Base-by-base conservation (phyloP, 2,797 vertebrate genomes). In the Notolepis coatsorum region DNA sequence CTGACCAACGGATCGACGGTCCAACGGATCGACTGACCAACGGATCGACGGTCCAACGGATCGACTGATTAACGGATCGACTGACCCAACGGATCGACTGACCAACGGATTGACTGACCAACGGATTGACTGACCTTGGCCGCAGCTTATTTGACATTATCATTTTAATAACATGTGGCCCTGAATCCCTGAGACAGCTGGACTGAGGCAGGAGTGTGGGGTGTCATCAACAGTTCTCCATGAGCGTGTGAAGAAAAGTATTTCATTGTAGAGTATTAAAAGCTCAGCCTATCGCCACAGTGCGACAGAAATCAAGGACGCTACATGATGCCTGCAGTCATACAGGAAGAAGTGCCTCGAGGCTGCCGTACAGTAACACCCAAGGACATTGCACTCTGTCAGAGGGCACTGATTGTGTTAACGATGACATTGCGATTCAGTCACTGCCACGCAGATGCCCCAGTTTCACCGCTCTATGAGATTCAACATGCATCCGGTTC, bases 361-460 rank as follows among this genome's bases (percentile, higher is more conserved):
- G 4, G 3, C n/a, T 4, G 1, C 24, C 52, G 51, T 17, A 66
- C 21, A 49, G 65, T 39, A 12, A 15, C 23, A 66, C 61, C 18
- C 57, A 67, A 64, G 51, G 45, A 68, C 39, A 21, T 13, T 23
- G 35, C 43, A 23, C 21, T 33, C 45, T 69, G 35, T 62, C 30
- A 71, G 52, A 48, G 56, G 33, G 24, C 35, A 25, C 21, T 38
- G 20, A 12, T 42, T 69, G 49, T 64, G 5, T 7, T 35, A 61
- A 66, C 65, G 41, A 67, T 68, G 57, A 68, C 59, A 74, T 69
- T 71, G 77, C 53, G 50, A 21, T 74, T 31, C 54, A 43, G 61
- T 61, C 25, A 49, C 61, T 80, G 25, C 15, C 42, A 68, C 18
- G n/a, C n/a, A 46, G 28, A 71, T 50, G 35, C 41, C 31, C 15